Evolutionary conservation across 2,113 vertebrate genomes (phyloP).

Genomic region (Calyptomena viridis): DNA sequence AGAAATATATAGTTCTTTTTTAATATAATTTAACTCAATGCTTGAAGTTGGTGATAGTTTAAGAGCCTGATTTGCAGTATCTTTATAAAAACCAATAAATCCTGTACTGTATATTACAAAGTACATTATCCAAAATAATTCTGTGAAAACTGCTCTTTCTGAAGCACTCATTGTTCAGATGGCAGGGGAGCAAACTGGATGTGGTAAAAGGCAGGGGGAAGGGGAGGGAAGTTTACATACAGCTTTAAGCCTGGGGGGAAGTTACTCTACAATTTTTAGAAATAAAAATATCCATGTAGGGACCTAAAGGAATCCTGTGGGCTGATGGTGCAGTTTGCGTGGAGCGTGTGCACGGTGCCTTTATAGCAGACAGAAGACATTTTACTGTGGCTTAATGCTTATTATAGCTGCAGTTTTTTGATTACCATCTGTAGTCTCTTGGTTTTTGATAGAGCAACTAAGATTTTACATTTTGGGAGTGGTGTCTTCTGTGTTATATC

Average conservation of each 20-base stretch:
- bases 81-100: not conserved
- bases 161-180: not conserved
- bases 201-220: not conserved
- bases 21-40: not conserved
- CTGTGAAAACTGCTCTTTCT: not conserved
- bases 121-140: not conserved
- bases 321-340: slow-evolving; percentile 55
- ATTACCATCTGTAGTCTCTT: slow-evolving; percentile 20
- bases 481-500: not conserved
- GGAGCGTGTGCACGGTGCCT: not conserved
- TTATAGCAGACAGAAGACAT: not conserved
- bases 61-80: not conserved
- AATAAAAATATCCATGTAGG: slow-evolving; percentile 55
- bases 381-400: slow-evolving; percentile 7
- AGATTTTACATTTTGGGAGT: not conserved
- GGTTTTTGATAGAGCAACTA: slow-evolving; percentile 18
- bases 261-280: slow-evolving; percentile 47
- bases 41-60: not conserved
- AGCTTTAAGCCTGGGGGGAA: slow-evolving; percentile 6
- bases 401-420: slow-evolving; percentile 14
- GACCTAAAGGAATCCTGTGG: slow-evolving; percentile 67
- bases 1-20: not conserved
- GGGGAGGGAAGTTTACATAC: not conserved
- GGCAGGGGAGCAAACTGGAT: not conserved
- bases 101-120: not conserved